Evolutionary conservation across 1,140 invertebrate genomes (phyloP), one percentile per base, ranked within the genome.

Genomic region (Ephestia elutella): DNA sequence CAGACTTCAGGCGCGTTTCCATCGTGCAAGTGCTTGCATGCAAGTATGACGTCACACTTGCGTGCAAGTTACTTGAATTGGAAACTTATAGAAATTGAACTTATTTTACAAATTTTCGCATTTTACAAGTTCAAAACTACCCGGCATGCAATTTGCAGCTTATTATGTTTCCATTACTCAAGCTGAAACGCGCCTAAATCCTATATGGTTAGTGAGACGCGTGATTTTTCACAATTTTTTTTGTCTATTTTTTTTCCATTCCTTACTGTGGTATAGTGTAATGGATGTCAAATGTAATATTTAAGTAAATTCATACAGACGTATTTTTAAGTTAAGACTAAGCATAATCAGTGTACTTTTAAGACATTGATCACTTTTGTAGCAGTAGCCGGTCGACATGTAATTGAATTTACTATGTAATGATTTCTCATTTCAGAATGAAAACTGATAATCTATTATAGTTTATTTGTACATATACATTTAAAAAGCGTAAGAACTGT

Each of bases 391-490:
- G 66, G 65, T 68, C 63, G 65, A 76, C 60, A 71, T 44, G n/a
- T 77, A 68, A 78, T 77, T 78, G 63, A 74, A 75, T 71, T 77
- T 71, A 66, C 75, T 80, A n/a, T n/a, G n/a, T n/a, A 79, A 84
- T 69, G 75, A 86, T 78, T 85, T 85, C 78, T 82, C 72, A 75
- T 73, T 87, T 82, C 76, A 75, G 76, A 84, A 84, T 82, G 84
- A 83, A 44, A 80, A 82, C 76, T 84, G 79, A 82, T 82, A 71
- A 76, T 73, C 75, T 84, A 87, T 76, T 83, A 79, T 84, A 85
- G 74, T 85, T 87, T 84, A 80, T 86, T 86, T 87, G 85, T 87
- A 87, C 85, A 87, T 87, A 87, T 86, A 84, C 82, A 86, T 86
- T 71, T 81, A 75, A 74, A n/a, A 83, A 83, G 54, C 82, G 75